Percentiles rank a stretch among this genome's conserved stretches.
Conservation (phyloP, 2,888 invertebrate species). For the Cryptophagus acutangulus region DNA sequence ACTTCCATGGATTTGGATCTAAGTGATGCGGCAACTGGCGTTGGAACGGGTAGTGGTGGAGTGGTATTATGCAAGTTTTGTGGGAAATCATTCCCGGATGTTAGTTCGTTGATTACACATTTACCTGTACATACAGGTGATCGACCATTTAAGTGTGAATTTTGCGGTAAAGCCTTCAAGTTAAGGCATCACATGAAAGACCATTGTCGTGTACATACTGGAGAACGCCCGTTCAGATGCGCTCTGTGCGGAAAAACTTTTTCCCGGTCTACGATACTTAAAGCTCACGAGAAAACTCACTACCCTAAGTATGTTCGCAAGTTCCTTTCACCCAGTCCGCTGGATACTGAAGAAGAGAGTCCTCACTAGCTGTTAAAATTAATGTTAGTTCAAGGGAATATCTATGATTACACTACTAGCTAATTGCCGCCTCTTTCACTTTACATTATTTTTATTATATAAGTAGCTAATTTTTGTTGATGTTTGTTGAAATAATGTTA, state of each 20-base stretch:
- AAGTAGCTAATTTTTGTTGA: too few species aligned
- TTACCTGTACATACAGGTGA: constrained; percentile 87
- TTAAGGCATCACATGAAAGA: constrained; percentile 91
- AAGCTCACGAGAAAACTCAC: constrained; percentile 90
- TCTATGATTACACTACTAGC: constrained; percentile 13
- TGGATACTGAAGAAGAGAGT: constrained; percentile 75
- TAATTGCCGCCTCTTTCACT: constrained; percentile 6
- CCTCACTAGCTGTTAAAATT: constrained; percentile 58
- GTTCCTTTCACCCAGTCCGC: constrained; percentile 81
- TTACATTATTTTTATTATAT: too few species aligned
- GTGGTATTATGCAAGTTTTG: constrained; percentile 89
- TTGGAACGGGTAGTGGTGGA: constrained; percentile 55
- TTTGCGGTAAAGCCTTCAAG: constrained; percentile 91
- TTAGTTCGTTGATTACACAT: constrained; percentile 80
- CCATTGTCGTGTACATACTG: constrained; percentile 89
- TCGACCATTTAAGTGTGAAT: constrained; percentile 88
- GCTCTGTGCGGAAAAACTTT: constrained; percentile 86
- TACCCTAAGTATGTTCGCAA: constrained; percentile 88
- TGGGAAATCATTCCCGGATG: constrained; percentile 88
- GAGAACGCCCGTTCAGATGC: constrained; percentile 85
- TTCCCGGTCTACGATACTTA: constrained; percentile 83
- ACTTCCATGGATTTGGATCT: constrained; percentile 59
- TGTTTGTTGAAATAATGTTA: too few species aligned
- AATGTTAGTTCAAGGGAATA: constrained; percentile 3
- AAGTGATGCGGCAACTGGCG: constrained; percentile 61